Percentiles rank a stretch among this genome's conserved stretches.
These are phyloP conservation scores for Alauda arvensis DNA, from an alignment of 2,797 vertebrate species.

Conservation along the genomic window DNA sequence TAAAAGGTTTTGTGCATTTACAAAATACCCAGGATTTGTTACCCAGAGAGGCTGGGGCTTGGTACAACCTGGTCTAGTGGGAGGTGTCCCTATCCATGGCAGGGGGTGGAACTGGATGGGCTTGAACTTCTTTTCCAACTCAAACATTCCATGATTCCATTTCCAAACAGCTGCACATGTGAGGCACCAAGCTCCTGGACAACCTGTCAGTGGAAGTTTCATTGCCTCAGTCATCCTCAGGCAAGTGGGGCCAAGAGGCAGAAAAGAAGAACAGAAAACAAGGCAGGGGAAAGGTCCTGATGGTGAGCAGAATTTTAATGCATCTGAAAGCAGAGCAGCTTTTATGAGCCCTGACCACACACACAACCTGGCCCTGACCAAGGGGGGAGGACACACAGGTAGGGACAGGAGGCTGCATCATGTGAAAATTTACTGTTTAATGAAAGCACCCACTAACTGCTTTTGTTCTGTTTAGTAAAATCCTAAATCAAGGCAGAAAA, in stretches of 20 bases:
- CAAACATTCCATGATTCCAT: neutral
- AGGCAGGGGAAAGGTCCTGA: neutral
- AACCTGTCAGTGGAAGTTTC: neutral
- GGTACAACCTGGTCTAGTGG: neutral
- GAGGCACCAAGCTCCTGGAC: accelerated
- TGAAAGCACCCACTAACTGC: neutral
- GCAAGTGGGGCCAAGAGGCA: neutral
- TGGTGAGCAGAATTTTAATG: neutral
- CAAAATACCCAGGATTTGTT: neutral
- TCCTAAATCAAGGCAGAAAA: neutral
- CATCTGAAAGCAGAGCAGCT: neutral
- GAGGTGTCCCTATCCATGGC: neutral
- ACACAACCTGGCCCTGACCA: neutral
- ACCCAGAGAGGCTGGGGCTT: neutral
- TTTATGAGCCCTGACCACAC: neutral
- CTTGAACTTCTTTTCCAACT: neutral
- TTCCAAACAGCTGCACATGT: neutral
- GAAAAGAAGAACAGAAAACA: neutral
- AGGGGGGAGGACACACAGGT: neutral
- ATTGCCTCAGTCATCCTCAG: neutral
- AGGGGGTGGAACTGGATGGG: neutral
- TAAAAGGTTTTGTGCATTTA: neutral
- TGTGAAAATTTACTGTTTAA: neutral
- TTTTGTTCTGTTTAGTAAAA: neutral
- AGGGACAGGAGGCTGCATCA: neutral